Evolutionary conservation across 1,140 invertebrate species (phyloP).

Genomic region (Cryptotermes secundus): DNA sequence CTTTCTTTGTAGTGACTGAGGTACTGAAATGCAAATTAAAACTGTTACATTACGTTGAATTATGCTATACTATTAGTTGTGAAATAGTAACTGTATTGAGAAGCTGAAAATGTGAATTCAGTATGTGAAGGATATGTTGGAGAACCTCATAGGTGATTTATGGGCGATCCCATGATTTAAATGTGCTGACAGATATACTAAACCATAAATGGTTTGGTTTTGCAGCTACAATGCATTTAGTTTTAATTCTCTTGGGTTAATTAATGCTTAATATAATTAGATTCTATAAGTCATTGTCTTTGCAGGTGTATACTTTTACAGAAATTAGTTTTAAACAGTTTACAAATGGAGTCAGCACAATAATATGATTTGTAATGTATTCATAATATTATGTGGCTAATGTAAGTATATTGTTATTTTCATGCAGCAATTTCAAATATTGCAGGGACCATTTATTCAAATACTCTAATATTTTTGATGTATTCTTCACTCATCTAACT

Average conservation of each 20-base stretch:
- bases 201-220: background rate
- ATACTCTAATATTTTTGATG: background rate
- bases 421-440: background rate
- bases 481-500: background rate
- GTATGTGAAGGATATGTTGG: background rate
- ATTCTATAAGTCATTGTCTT: background rate
- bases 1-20: background rate
- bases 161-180: background rate
- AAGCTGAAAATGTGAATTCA: background rate
- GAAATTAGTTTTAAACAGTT: background rate
- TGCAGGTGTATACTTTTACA: background rate
- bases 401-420: background rate
- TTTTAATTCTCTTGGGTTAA: background rate
- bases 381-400: background rate
- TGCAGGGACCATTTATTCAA: conserved; percentile 7
- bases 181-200: background rate
- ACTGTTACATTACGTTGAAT: background rate
- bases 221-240: background rate
- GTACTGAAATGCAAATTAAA: background rate
- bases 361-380: background rate
- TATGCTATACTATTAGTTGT: background rate
- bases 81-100: background rate
- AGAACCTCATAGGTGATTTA: background rate
- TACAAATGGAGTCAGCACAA: background rate
- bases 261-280: background rate